phyloP scores from a whole-genome alignment of 2,113 vertebrate species.

The Lipophrys pholis region DNA sequence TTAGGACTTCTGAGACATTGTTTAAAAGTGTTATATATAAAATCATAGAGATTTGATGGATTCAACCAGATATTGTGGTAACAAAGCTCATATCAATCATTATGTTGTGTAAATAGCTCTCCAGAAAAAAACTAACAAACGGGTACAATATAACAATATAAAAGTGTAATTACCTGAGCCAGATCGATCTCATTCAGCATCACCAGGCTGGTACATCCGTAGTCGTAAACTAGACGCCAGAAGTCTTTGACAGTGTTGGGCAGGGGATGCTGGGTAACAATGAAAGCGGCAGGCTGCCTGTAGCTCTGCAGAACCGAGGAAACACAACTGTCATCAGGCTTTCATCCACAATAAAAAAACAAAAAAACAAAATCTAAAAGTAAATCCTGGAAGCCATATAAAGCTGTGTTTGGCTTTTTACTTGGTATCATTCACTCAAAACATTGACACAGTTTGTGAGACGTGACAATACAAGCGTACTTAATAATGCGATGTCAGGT shows the following conservation, averaged over 20 bases:
- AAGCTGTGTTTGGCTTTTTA: neutral
- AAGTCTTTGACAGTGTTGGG: slow-evolving; percentile 99
- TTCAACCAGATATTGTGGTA: no score
- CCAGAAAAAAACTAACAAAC: no score
- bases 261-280: slow-evolving; percentile 97
- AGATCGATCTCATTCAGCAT: slow-evolving; percentile 99
- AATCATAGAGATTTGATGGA: no score
- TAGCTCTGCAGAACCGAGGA: slow-evolving; percentile 88
- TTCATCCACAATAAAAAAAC: neutral
- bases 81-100: no score
- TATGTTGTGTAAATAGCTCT: no score
- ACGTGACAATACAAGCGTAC: slow-evolving; percentile 31
- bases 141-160: no score
- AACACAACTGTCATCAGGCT: neutral
- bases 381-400: neutral
- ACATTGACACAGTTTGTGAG: slow-evolving; percentile 28
- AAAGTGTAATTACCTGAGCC: slow-evolving; percentile 86
- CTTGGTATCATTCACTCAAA: neutral
- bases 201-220: slow-evolving; percentile 96
- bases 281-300: slow-evolving; percentile 97
- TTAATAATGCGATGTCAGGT: slow-evolving; percentile 36
- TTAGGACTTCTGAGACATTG: no score
- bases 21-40: no score
- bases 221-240: slow-evolving; percentile 99
- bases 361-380: neutral